Conservation (phyloP, 2,888 invertebrate genomes). For the Thalpophila matura region DNA sequence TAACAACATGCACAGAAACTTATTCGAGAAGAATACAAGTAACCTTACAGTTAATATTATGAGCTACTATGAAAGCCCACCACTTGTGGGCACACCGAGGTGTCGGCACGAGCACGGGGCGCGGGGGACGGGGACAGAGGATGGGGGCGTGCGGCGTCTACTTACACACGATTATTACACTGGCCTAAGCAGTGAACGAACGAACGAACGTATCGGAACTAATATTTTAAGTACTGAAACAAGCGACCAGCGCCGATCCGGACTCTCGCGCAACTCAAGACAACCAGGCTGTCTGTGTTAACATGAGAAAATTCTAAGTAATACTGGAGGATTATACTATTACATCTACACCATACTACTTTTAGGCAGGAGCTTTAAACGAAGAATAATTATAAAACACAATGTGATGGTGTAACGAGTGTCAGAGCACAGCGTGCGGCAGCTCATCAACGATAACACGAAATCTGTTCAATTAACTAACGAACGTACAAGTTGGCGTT, state of each 20-base stretch:
- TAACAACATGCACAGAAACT: slow-evolving; percentile 20
- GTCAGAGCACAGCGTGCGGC: too few relatives aligned
- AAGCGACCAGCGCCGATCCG: too few relatives aligned
- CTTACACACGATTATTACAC: background rate
- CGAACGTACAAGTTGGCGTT: too few relatives aligned
- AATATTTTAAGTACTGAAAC: slow-evolving; percentile 18
- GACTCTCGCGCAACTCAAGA: too few relatives aligned
- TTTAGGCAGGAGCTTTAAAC: too few relatives aligned
- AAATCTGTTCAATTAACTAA: too few relatives aligned
- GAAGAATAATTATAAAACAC: too few relatives aligned
- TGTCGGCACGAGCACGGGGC: background rate
- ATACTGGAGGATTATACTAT: slow-evolving; percentile 13
- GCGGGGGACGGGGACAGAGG: background rate
- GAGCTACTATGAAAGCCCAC: slow-evolving; percentile 34
- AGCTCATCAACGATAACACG: too few relatives aligned
- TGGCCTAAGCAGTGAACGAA: too few relatives aligned
- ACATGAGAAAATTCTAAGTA: too few relatives aligned
- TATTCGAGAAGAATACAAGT: slow-evolving; percentile 51
- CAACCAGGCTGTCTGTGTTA: too few relatives aligned
- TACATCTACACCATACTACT: too few relatives aligned
- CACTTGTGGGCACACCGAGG: slow-evolving; percentile 18
- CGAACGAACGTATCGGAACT: background rate
- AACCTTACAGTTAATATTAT: slow-evolving; percentile 21
- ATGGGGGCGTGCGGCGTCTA: background rate
- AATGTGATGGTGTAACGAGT: background rate